A percentile compares a stretch with the other conserved stretches of the same genome.
Conservation (phyloP, 2,113 vertebrate species). For the Trematomus loennbergii region DNA sequence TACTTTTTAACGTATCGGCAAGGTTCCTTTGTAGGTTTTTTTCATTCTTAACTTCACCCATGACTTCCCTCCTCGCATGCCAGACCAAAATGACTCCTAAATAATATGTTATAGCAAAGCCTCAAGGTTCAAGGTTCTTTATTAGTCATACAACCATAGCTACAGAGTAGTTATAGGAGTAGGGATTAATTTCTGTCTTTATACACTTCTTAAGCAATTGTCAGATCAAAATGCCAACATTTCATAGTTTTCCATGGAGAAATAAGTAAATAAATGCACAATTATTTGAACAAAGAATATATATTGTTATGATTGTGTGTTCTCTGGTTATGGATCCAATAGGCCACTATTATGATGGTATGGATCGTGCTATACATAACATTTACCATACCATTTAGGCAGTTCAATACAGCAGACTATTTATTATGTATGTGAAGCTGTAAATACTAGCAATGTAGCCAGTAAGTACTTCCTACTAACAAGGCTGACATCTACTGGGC, state of each 20-base stretch:
- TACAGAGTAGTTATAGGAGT: too few species aligned
- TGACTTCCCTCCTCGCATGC: not conserved
- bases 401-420: not conserved
- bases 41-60: not conserved
- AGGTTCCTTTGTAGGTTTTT: not conserved
- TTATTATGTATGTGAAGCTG: not conserved
- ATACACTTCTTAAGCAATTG: not conserved
- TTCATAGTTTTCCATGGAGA: not conserved
- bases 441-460: slow-evolving; percentile 16
- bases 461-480: slow-evolving; percentile 21
- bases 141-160: too few species aligned
- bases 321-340: not conserved
- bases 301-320: not conserved
- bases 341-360: not conserved
- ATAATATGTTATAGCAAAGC: too few species aligned
- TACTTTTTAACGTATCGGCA: not conserved
- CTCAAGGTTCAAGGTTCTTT: too few species aligned
- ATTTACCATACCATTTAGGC: slow-evolving; percentile 24
- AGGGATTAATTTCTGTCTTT: not conserved
- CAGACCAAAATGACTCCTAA: not conserved
- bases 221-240: not conserved
- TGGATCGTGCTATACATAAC: slow-evolving; percentile 13
- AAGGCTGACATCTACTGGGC: slow-evolving; percentile 77
- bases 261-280: not conserved
- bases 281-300: not conserved